A percentile compares a stretch with the other conserved stretches of the same genome.
These are phyloP conservation scores for Drosophila ercepeae DNA, from an alignment of 1,140 invertebrate genomes.

Conservation along the genomic window DNA sequence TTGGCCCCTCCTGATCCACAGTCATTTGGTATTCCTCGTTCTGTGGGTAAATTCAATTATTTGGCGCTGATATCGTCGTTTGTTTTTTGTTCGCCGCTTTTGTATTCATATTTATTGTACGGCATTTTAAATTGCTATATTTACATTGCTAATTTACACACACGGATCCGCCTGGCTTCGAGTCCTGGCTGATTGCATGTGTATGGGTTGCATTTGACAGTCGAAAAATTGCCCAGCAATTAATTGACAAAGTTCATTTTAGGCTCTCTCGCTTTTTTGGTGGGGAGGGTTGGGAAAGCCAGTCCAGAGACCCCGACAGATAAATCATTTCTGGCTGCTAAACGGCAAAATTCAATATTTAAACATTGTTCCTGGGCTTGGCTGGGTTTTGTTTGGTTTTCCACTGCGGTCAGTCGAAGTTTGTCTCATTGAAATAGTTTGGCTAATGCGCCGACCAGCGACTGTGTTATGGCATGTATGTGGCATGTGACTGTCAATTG, in stretches of 20 bases:
- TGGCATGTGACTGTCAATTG: constrained; percentile 77
- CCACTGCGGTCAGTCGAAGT: constrained; percentile 40
- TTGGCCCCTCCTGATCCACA: constrained; percentile 6
- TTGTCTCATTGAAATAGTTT: constrained; percentile 48
- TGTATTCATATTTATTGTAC: constrained; percentile 80
- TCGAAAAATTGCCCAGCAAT: constrained; percentile 56
- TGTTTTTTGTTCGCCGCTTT: constrained; percentile 69
- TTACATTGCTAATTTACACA: constrained; percentile 79
- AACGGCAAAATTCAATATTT: constrained; percentile 68
- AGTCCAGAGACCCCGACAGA: constrained; percentile 7
- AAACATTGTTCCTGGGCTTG: constrained; percentile 54
- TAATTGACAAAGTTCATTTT: constrained; percentile 82
- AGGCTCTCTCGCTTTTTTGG: constrained; percentile 47
- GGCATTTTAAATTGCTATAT: constrained; percentile 81
- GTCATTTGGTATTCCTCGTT: constrained; percentile 19
- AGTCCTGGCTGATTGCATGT: constrained; percentile 21
- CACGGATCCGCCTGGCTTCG: constrained; percentile 50
- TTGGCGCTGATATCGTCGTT: constrained; percentile 79
- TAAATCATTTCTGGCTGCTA: constrained; percentile 49
- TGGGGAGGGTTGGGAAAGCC: neutral
- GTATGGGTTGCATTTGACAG: constrained; percentile 31
- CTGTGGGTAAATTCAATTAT: constrained; percentile 79
- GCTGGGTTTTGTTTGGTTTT: constrained; percentile 43
- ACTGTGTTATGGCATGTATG: constrained; percentile 57
- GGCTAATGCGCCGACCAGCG: constrained; percentile 19